These are phyloP conservation scores for Itoplectis maculator DNA, from an alignment of 2,888 invertebrate species.

Conservation along the genomic window DNA sequence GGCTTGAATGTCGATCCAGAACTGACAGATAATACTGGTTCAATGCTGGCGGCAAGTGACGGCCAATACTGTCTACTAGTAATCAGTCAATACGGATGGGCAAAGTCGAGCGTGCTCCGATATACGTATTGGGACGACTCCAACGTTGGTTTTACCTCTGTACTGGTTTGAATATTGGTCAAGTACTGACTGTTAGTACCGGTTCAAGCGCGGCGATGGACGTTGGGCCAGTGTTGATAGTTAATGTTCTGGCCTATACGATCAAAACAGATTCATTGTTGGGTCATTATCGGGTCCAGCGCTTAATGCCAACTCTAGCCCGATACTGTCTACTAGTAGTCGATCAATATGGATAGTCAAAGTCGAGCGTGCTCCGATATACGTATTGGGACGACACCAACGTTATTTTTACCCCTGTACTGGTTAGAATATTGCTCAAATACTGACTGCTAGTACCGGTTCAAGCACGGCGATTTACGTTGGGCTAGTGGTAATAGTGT, in stretches of 20 bases:
- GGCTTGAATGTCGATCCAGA: background rate
- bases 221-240: background rate
- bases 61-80: background rate
- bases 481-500: too few relatives aligned
- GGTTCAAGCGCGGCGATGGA: background rate
- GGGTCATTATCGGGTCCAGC: background rate
- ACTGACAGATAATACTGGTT: background rate
- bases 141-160: too few relatives aligned
- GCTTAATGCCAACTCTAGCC: too few relatives aligned
- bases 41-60: background rate
- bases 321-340: background rate
- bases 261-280: background rate
- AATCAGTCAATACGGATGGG: background rate
- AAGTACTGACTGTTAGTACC: background rate
- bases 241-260: background rate
- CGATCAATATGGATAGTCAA: background rate
- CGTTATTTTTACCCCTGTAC: background rate
- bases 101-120: background rate
- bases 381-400: background rate
- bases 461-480: too few relatives aligned
- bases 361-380: background rate
- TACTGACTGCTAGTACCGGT: too few relatives aligned
- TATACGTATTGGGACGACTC: too few relatives aligned
- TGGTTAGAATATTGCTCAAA: background rate
- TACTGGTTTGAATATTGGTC: too few relatives aligned